phyloP scores from a whole-genome alignment of 2,797 vertebrate genomes.

The Acanthis flammea region DNA sequence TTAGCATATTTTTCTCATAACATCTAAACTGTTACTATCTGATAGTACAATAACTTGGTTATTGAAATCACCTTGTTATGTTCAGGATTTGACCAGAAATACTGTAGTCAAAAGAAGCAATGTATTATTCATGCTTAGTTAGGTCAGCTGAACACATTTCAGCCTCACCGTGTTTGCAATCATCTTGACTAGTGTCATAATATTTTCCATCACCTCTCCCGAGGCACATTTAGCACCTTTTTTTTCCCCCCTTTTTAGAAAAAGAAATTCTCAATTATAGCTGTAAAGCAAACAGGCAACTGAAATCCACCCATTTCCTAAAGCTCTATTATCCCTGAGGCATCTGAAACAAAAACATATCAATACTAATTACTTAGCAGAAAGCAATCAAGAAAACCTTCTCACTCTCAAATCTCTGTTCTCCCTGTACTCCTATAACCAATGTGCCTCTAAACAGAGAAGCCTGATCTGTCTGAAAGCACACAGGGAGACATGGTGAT shows the following conservation, averaged over 20 bases:
- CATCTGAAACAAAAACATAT: constrained; percentile 48
- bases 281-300: constrained; percentile 52
- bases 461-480: neutral
- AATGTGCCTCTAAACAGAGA: neutral
- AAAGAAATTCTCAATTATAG: constrained; percentile 61
- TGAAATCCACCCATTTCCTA: constrained; percentile 54
- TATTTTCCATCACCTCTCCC: constrained; percentile 68
- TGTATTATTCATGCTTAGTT: constrained; percentile 47
- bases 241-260: constrained; percentile 45
- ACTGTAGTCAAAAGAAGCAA: constrained; percentile 44
- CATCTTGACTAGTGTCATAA: constrained; percentile 75
- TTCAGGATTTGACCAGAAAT: constrained; percentile 52
- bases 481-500: neutral
- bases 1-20: neutral
- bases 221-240: constrained; percentile 69
- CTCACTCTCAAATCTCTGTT: neutral
- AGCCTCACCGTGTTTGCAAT: constrained; percentile 60
- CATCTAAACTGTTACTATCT: neutral
- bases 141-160: constrained; percentile 56
- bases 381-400: constrained; percentile 48
- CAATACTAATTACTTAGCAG: constrained; percentile 49
- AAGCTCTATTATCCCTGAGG: constrained; percentile 47
- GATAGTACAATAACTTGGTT: neutral
- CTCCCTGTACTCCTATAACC: neutral
- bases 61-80: constrained; percentile 44